Evolutionary conservation across 2,797 vertebrate species (phyloP).

Genomic region (Erpetoichthys calabaricus): DNA sequence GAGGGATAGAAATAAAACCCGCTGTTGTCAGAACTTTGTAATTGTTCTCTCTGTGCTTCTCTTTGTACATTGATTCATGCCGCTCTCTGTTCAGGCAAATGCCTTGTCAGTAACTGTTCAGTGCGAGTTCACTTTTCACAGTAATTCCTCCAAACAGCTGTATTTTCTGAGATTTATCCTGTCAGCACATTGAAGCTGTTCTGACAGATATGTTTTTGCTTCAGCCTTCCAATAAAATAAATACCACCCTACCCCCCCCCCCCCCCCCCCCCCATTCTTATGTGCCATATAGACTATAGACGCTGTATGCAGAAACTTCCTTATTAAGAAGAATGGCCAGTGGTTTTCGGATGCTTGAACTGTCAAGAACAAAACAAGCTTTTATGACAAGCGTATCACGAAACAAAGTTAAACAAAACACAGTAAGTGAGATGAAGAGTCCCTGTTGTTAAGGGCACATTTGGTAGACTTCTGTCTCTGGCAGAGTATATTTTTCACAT

Average conservation of each 20-base stretch:
- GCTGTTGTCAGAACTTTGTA: slow-evolving; percentile 5
- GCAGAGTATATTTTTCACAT: too few species aligned
- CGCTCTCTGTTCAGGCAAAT: neutral
- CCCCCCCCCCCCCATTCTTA: too few species aligned
- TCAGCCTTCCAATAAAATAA: neutral
- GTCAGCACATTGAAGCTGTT: neutral
- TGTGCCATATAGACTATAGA: too few species aligned
- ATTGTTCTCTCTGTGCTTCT: neutral
- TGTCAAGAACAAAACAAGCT: neutral
- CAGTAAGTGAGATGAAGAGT: neutral
- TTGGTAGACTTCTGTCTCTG: too few species aligned
- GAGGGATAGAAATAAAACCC: slow-evolving; percentile 28
- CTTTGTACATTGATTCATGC: neutral
- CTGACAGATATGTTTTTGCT: neutral
- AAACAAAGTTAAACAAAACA: neutral
- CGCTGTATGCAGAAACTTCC: neutral
- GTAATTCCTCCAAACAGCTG: slow-evolving; percentile 2
- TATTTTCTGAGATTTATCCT: slow-evolving; percentile 1
- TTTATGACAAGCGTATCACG: neutral
- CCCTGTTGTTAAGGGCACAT: too few species aligned
- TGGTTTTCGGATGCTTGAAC: neutral
- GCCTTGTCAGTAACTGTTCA: slow-evolving; percentile 2
- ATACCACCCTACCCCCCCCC: too few species aligned
- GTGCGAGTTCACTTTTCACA: neutral
- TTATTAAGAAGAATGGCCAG: neutral